These are phyloP conservation scores for Epinephelus awoara DNA, from an alignment of 2,797 vertebrate species.

Conservation along the genomic window DNA sequence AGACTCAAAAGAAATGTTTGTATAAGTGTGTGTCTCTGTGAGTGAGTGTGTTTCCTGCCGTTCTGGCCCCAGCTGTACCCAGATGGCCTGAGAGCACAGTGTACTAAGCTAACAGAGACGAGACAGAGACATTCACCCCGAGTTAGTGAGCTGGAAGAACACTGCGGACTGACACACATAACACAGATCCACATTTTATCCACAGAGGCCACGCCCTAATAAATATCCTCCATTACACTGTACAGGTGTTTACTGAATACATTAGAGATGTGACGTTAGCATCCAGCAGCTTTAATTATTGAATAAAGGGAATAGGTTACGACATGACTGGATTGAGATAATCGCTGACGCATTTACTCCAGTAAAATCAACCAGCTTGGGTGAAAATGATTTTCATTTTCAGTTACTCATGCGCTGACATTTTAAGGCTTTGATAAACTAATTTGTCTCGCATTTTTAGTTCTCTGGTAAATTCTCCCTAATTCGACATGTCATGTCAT, in stretches of 20 bases:
- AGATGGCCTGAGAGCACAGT: constrained; percentile 72
- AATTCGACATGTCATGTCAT: constrained; percentile 3
- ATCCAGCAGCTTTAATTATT: constrained; percentile 27
- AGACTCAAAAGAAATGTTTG: constrained; percentile 47
- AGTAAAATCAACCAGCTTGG: not conserved
- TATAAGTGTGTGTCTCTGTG: constrained; percentile 63
- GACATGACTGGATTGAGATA: constrained; percentile 22
- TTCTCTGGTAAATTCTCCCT: not conserved
- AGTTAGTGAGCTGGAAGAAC: constrained; percentile 66
- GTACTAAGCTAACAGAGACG: constrained; percentile 73
- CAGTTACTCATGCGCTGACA: constrained; percentile 3
- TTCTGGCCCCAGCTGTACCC: constrained; percentile 75
- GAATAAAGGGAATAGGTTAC: constrained; percentile 18
- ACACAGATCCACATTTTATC: constrained; percentile 30
- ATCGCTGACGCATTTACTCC: constrained; percentile 32
- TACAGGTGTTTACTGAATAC: constrained; percentile 39
- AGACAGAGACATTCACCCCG: constrained; percentile 64
- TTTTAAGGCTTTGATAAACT: constrained; percentile 26
- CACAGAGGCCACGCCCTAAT: constrained; percentile 8
- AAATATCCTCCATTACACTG: not conserved
- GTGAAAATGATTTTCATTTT: constrained; percentile 17
- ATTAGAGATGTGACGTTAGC: not conserved
- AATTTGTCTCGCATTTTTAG: not conserved
- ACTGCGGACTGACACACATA: constrained; percentile 42
- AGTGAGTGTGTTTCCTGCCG: constrained; percentile 69